Evolutionary conservation across 1,140 invertebrate species (phyloP).

Genomic region (Epicauta chinensis): DNA sequence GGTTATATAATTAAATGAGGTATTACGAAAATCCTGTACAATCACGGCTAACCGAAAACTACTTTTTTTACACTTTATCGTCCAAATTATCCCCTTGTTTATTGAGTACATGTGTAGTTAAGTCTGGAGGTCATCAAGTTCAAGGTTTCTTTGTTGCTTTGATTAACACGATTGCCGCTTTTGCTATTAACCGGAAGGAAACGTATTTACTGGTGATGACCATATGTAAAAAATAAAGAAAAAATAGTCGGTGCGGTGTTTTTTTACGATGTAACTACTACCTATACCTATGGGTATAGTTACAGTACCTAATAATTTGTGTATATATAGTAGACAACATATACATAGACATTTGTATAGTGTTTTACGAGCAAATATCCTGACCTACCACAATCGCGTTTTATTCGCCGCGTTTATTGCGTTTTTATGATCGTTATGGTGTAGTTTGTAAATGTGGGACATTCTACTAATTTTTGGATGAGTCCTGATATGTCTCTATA

Average conservation of each 20-base stretch:
- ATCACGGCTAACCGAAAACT: too few relatives aligned
- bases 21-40: too few relatives aligned
- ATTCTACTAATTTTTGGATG: constrained; percentile 38
- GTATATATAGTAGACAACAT: too few relatives aligned
- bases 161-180: not conserved
- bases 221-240: constrained; percentile 30
- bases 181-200: constrained; percentile 22
- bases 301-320: too few relatives aligned
- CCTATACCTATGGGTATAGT: too few relatives aligned
- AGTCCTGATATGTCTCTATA: constrained; percentile 23
- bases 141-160: constrained; percentile 23
- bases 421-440: constrained; percentile 38
- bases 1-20: too few relatives aligned
- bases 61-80: too few relatives aligned
- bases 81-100: too few relatives aligned
- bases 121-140: constrained; percentile 22
- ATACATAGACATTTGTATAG: not conserved
- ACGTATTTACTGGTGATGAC: constrained; percentile 16
- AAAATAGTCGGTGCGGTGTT: constrained; percentile 29
- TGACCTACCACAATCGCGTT: constrained; percentile 36
- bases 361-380: constrained; percentile 33
- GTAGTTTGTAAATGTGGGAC: constrained; percentile 39
- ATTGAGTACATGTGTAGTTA: too few relatives aligned
- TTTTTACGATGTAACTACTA: constrained; percentile 28
- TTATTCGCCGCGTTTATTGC: constrained; percentile 39